Conservation (phyloP, 53 echinoderm and acorn worm genomes). For the Luidia sarsii region DNA sequence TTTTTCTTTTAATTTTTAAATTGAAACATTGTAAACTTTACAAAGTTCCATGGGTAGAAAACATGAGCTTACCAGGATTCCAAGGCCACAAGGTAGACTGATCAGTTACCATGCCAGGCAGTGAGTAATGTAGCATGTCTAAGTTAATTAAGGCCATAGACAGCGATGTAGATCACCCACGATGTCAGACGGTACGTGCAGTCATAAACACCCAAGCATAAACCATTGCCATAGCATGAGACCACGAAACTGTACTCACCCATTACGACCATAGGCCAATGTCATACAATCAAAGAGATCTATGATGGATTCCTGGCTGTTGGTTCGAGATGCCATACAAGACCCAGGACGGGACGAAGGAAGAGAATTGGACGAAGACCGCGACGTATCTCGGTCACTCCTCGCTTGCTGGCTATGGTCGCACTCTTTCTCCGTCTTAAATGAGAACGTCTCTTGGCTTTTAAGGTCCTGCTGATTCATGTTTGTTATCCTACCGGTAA, state of each 20-base stretch:
- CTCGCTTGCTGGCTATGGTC: neutral
- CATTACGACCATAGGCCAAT: conserved; percentile 64
- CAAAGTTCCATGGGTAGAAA: too few species aligned
- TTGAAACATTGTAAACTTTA: too few species aligned
- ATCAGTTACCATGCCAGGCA: too few species aligned
- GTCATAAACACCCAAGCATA: too few species aligned
- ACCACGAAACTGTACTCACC: conserved; percentile 3
- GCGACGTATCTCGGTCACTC: conserved; percentile 55
- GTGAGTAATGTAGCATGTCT: too few species aligned
- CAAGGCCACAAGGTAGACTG: too few species aligned
- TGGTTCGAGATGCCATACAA: conserved; percentile 75
- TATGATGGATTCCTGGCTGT: conserved; percentile 96
- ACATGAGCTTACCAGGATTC: too few species aligned
- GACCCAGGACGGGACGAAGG: conserved; percentile 86
- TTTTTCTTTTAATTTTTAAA: too few species aligned
- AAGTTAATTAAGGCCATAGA: too few species aligned
- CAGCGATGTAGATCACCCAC: too few species aligned
- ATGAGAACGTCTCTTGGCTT: conserved; percentile 38
- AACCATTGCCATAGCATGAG: too few species aligned
- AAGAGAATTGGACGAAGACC: conserved; percentile 72
- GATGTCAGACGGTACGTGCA: too few species aligned
- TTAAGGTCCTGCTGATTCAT: conserved; percentile 61
- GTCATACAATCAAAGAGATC: conserved; percentile 91
- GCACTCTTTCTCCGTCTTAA: conserved; percentile 19
- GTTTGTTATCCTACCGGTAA: conserved; percentile 60